Evolutionary conservation across 1,140 invertebrate genomes (phyloP).

Genomic region (Reticulitermes speratus): DNA sequence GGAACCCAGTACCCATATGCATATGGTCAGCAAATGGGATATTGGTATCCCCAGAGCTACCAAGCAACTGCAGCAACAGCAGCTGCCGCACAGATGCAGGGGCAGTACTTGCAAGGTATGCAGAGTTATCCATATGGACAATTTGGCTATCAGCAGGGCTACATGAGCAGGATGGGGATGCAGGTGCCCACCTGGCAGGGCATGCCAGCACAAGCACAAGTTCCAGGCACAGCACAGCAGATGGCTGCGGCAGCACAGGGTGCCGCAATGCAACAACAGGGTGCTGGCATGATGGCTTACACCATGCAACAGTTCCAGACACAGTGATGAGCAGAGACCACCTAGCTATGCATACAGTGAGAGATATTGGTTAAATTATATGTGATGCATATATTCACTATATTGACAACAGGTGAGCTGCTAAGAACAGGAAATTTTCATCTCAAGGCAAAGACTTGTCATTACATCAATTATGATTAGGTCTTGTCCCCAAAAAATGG

Average conservation of each 20-base stretch:
- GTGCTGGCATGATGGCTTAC: slow-evolving; percentile 63
- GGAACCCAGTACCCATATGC: slow-evolving; percentile 64
- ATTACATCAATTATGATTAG: neutral
- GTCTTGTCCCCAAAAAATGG: slow-evolving; percentile 5
- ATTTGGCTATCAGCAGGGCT: slow-evolving; percentile 51
- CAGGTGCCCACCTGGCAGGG: slow-evolving; percentile 50
- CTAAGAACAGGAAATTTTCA: neutral
- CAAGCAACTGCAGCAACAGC: slow-evolving; percentile 54
- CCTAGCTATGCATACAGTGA: slow-evolving; percentile 26
- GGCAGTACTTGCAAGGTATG: slow-evolving; percentile 63
- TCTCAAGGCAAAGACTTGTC: slow-evolving; percentile 2
- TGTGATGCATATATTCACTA: neutral
- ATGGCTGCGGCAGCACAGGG: slow-evolving; percentile 42
- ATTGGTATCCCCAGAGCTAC: slow-evolving; percentile 76
- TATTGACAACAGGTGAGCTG: neutral
- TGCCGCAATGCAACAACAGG: slow-evolving; percentile 44
- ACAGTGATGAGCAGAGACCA: slow-evolving; percentile 56
- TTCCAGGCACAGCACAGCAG: slow-evolving; percentile 43
- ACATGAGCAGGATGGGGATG: slow-evolving; percentile 48
- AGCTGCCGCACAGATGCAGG: slow-evolving; percentile 57
- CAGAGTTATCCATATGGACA: slow-evolving; percentile 56
- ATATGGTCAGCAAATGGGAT: slow-evolving; percentile 72
- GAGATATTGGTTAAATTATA: neutral
- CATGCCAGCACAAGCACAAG: slow-evolving; percentile 36
- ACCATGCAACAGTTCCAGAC: slow-evolving; percentile 77